Evolutionary conservation across 1,140 invertebrate genomes (phyloP).

Genomic region (Ceratosolen solmsi): DNA sequence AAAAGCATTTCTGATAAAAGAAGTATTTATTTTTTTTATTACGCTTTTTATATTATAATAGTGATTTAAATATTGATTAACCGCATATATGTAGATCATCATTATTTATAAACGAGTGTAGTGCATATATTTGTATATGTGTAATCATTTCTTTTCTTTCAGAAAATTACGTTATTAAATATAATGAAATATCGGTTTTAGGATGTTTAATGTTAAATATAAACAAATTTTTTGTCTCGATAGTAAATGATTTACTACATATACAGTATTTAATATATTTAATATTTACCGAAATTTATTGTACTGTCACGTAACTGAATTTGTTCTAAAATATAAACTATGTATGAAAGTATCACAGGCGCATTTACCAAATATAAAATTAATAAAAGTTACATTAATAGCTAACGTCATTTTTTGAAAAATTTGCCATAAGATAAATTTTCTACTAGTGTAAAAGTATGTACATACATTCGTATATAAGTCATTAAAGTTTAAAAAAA

Average conservation of each 20-base stretch:
- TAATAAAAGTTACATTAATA: neutral
- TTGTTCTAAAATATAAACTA: too few species aligned
- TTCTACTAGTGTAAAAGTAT: neutral
- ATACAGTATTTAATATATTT: neutral
- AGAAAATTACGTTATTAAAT: neutral
- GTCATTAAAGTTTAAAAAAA: neutral
- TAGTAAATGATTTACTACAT: neutral
- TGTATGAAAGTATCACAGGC: neutral
- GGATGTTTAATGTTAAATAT: neutral
- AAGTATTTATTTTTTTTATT: too few species aligned
- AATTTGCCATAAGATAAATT: slow-evolving; percentile 3
- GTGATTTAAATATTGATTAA: neutral
- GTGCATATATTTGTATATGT: too few species aligned
- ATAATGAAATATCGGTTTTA: neutral
- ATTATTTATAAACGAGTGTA: neutral
- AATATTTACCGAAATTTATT: neutral
- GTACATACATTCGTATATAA: neutral
- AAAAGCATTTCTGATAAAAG: neutral
- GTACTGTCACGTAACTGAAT: neutral
- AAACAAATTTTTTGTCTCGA: neutral
- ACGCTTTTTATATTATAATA: too few species aligned
- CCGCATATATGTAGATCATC: neutral
- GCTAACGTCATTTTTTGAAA: neutral
- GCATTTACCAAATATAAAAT: neutral
- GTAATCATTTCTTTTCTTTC: neutral